These are phyloP conservation scores for Tryphoninae sp. DNA, from an alignment of 2,888 invertebrate species.

Conservation along the genomic window DNA sequence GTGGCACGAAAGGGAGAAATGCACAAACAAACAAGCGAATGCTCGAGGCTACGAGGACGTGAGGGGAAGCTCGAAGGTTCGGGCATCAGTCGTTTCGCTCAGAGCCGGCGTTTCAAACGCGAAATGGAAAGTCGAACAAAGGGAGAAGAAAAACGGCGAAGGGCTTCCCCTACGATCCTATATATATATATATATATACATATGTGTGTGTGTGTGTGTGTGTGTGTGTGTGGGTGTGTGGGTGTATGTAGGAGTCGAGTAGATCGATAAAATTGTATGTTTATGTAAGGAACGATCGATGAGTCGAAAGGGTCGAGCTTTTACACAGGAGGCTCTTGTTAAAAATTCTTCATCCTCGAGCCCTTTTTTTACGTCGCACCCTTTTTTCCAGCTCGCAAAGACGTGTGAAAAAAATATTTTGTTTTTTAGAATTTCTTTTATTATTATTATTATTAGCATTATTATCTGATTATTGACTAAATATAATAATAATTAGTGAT, in stretches of 20 bases:
- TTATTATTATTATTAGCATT: not conserved
- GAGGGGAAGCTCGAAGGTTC: conserved; percentile 63
- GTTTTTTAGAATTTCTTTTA: not conserved
- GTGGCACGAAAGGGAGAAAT: conserved; percentile 48
- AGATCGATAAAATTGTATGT: conserved; percentile 79
- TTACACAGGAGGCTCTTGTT: conserved; percentile 46
- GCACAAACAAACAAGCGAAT: conserved; percentile 60
- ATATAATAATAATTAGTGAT: no score
- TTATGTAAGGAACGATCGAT: conserved; percentile 76
- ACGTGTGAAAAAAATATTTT: no score
- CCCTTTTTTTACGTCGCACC: not conserved
- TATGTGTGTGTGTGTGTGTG: conserved; percentile 7
- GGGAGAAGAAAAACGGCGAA: conserved; percentile 65
- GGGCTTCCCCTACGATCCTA: conserved; percentile 22
- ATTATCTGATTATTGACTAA: not conserved
- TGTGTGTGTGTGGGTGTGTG: not conserved
- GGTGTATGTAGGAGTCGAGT: conserved; percentile 10
- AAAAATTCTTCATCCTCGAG: not conserved
- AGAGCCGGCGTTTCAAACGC: conserved; percentile 74
- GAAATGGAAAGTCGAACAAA: conserved; percentile 77
- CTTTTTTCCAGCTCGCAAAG: not conserved
- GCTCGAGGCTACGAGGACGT: conserved; percentile 56
- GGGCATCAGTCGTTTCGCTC: conserved; percentile 78
- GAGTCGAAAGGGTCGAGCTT: conserved; percentile 71
- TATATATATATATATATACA: not conserved